These are phyloP conservation scores for Acrossocheilus fasciatus DNA, from an alignment of 2,797 vertebrate species.

Conservation along the genomic window DNA sequence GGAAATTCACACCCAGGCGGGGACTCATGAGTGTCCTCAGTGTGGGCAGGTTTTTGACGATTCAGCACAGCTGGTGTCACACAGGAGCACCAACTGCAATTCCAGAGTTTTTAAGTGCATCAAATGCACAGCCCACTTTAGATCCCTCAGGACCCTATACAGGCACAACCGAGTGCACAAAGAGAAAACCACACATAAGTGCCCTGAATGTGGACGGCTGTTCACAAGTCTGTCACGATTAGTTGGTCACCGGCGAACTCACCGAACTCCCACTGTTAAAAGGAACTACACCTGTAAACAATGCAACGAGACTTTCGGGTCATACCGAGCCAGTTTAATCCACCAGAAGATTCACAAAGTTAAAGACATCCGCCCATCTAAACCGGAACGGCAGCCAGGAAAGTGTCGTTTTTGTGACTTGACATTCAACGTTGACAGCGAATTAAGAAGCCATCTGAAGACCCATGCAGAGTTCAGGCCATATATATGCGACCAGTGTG, in stretches of 20 bases:
- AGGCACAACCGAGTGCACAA: slow-evolving; percentile 72
- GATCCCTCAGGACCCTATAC: slow-evolving; percentile 66
- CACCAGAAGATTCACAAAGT: slow-evolving; percentile 73
- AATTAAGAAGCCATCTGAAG: slow-evolving; percentile 77
- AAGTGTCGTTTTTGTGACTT: slow-evolving; percentile 74
- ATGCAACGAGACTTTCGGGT: slow-evolving; percentile 67
- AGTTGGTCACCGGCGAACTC: slow-evolving; percentile 75
- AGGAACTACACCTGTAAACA: slow-evolving; percentile 66
- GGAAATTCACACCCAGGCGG: slow-evolving; percentile 65
- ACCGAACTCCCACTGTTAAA: slow-evolving; percentile 57
- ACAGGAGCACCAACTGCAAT: slow-evolving; percentile 48
- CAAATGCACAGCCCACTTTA: slow-evolving; percentile 71
- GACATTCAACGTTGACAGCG: slow-evolving; percentile 73
- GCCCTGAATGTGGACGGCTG: slow-evolving; percentile 69
- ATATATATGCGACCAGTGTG: slow-evolving; percentile 74
- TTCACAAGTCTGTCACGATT: slow-evolving; percentile 75
- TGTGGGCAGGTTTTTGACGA: slow-evolving; percentile 51
- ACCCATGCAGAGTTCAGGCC: slow-evolving; percentile 68
- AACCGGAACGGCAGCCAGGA: slow-evolving; percentile 65
- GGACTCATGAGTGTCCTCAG: slow-evolving; percentile 50
- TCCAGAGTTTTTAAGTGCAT: slow-evolving; percentile 69
- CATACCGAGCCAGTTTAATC: slow-evolving; percentile 65
- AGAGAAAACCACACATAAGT: slow-evolving; percentile 68
- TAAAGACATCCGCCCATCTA: slow-evolving; percentile 64
- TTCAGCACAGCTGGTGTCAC: slow-evolving; percentile 37